Base-by-base conservation (phyloP, 2,888 invertebrate genomes). In the Drosophila mimetica region DNA sequence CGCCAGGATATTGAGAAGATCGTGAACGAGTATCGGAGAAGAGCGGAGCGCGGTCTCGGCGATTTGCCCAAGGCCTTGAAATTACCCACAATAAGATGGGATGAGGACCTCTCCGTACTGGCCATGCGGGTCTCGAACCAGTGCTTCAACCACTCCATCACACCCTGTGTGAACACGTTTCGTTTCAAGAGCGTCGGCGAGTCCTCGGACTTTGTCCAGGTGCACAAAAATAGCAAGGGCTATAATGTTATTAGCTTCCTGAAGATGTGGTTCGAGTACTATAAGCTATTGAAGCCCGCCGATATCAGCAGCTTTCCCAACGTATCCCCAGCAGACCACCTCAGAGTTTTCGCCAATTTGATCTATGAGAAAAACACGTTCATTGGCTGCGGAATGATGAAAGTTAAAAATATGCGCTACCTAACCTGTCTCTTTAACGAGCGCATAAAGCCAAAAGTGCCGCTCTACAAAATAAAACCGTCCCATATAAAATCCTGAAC, bases 101-200 rank as follows among this genome's bases (percentile, higher is more conserved):
- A 81, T 22, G 6, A 34, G 0, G 71, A 74, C 0, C 65, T 79
- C 4, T 13, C 58, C 9, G 9, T 51, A 1, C 37, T 79, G 22
- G 79, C 79, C 4, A 81, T 81, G 79, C 59, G 79, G 5, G 30
- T 79, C 0, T 60, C 58, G 0, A 79, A 78, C 7, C 71, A 52
- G 14, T 79, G 79, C 42, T 39, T 44, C 11, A 7, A 44, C 0
- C 14, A 20, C 0, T 6, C 0, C 0, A 1, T 0, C 5, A 25
- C 16, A 0, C 0, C 9, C 2, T 79, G 78, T 20, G 57, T 69
- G 2, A 79, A 78, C 16, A 64, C 69, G 2, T 18, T 60, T 0
- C 65, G 59, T 1, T 74, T 13, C 9, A 22, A 41, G 6, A 53
- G 67, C 18, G 75, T 80, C 16, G 71, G 42, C n/a, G 63, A 61